These are phyloP conservation scores for Leucophenga varia DNA, from an alignment of 1,140 invertebrate genomes.

Conservation along the genomic window DNA sequence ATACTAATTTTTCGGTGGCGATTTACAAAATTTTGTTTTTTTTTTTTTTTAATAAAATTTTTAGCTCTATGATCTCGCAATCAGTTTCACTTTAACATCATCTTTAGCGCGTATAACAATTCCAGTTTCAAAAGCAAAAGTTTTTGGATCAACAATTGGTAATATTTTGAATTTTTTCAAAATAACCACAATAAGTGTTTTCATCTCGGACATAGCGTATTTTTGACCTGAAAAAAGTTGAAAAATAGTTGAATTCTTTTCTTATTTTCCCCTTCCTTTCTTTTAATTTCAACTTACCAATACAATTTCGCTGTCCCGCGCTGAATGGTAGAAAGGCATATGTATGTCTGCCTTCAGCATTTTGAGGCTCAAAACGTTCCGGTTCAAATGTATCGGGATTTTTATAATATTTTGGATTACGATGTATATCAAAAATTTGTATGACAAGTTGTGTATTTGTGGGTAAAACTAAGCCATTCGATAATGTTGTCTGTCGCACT, in stretches of 20 bases:
- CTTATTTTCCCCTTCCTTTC: too few species aligned
- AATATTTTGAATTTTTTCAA: slow-evolving; percentile 31
- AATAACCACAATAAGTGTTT: slow-evolving; percentile 45
- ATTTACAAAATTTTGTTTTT: too few species aligned
- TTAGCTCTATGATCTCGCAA: slow-evolving; percentile 1
- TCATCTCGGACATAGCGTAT: slow-evolving; percentile 56
- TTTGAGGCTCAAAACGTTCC: slow-evolving; percentile 71
- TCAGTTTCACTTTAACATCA: slow-evolving; percentile 11
- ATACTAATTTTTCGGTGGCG: too few species aligned
- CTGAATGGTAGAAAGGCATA: slow-evolving; percentile 63
- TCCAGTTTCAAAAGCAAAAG: slow-evolving; percentile 15
- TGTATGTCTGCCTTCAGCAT: slow-evolving; percentile 45
- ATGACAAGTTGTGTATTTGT: slow-evolving; percentile 56
- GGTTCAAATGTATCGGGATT: slow-evolving; percentile 74
- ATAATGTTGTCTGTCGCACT: slow-evolving; percentile 54
- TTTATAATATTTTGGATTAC: slow-evolving; percentile 62
- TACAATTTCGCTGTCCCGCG: slow-evolving; percentile 22
- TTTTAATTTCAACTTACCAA: too few species aligned
- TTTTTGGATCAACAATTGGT: slow-evolving; percentile 14
- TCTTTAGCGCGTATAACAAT: slow-evolving; percentile 17
- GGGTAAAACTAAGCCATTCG: slow-evolving; percentile 48
- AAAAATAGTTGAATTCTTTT: too few species aligned
- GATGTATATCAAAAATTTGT: slow-evolving; percentile 59
- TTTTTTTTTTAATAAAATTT: background rate
- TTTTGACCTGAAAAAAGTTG: slow-evolving; percentile 34